Percentiles rank a stretch among this genome's conserved stretches.
Evolutionary conservation across 2,888 invertebrate species (phyloP).

Genomic region (Lithophane leautieri): DNA sequence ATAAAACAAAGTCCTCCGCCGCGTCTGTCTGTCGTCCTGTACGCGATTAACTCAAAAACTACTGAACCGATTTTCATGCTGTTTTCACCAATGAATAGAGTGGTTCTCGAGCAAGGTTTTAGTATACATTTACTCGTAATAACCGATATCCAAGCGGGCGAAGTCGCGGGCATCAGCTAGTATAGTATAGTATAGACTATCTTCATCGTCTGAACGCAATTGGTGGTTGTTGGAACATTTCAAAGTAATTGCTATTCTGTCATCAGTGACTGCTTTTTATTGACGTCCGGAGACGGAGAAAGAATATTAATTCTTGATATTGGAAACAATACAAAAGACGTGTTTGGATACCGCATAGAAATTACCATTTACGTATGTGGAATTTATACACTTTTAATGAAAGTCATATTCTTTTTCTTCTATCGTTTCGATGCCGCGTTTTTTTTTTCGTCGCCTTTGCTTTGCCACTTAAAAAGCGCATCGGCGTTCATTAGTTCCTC

Average conservation of each 20-base stretch:
- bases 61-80: no score
- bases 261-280: conserved; percentile 59
- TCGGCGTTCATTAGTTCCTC: not conserved
- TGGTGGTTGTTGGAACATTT: conserved; percentile 40
- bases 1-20: no score
- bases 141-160: no score
- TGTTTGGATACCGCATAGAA: conserved; percentile 38
- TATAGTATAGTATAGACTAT: not conserved
- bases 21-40: no score
- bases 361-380: conserved; percentile 51
- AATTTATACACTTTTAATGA: conserved; percentile 41
- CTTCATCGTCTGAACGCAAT: conserved; percentile 17
- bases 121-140: no score
- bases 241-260: conserved; percentile 58
- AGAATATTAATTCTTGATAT: conserved; percentile 59
- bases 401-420: conserved; percentile 13
- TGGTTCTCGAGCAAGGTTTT: no score
- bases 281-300: conserved; percentile 53
- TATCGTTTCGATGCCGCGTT: not conserved
- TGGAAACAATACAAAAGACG: conserved; percentile 47
- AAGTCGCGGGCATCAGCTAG: no score
- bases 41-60: no score
- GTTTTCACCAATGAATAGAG: no score
- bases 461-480: not conserved
- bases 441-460: not conserved